Percentiles rank a stretch among this genome's conserved stretches.
Conservation (phyloP, 2,797 vertebrate species). For the Lepidocolaptes lacrymiger region DNA sequence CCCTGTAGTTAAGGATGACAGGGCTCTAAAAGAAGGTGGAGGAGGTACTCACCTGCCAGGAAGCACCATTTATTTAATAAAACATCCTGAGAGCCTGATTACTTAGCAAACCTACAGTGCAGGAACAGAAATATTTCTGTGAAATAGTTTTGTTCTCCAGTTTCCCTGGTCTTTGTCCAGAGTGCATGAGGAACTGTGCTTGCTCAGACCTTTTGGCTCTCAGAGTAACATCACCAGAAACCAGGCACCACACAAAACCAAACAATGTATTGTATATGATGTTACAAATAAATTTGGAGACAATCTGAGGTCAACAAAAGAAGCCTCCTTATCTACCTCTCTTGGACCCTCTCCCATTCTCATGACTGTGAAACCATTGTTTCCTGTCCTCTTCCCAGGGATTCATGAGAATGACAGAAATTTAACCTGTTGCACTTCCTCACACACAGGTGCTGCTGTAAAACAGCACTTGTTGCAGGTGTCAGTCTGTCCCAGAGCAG, state of each 20-base stretch:
- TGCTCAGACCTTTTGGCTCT: background rate
- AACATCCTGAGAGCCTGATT: background rate
- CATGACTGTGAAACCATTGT: background rate
- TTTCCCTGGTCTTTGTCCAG: background rate
- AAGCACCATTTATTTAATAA: background rate
- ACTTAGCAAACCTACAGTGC: background rate
- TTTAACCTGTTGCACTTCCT: background rate
- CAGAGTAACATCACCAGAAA: background rate
- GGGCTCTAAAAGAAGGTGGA: background rate
- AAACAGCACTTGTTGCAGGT: background rate
- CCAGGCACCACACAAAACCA: background rate
- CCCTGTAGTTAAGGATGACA: background rate
- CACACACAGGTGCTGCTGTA: background rate
- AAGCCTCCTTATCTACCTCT: background rate
- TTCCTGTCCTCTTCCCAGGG: background rate
- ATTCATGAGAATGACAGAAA: background rate
- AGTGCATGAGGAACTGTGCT: background rate
- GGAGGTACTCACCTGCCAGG: background rate
- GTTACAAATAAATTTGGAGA: background rate
- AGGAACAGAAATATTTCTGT: background rate
- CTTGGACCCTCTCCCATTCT: background rate
- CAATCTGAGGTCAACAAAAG: background rate
- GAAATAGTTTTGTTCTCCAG: background rate
- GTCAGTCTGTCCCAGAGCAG: background rate
- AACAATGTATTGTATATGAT: background rate